phyloP scores from a whole-genome alignment of 2,113 vertebrate species.

The Gnathonemus echidnorhynchus region DNA sequence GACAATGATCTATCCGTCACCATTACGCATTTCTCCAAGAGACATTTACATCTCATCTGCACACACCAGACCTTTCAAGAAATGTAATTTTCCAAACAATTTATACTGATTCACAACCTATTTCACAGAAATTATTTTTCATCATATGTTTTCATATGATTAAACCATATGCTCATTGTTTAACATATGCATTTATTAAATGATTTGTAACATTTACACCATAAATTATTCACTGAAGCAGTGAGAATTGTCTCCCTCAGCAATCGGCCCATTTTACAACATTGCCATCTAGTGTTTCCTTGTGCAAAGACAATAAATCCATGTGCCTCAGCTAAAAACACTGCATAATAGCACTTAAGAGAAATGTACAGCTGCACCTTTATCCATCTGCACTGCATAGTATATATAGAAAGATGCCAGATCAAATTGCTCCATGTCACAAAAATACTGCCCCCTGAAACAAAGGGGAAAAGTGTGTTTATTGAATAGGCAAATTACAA shows the following conservation, averaged over 20 bases:
- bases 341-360: neutral
- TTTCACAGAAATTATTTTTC: neutral
- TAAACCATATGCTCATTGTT: neutral
- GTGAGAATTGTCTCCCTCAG: neutral
- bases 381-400: slow-evolving; percentile 60
- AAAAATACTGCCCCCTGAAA: slow-evolving; percentile 64
- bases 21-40: neutral
- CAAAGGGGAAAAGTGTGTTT: neutral
- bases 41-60: neutral
- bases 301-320: neutral
- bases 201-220: neutral
- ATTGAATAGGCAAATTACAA: neutral
- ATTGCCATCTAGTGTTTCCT: slow-evolving; percentile 13
- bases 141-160: neutral
- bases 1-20: neutral
- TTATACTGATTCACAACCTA: neutral
- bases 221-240: neutral
- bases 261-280: neutral
- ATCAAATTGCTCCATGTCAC: slow-evolving; percentile 56
- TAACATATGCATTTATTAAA: neutral
- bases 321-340: neutral
- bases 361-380: slow-evolving; percentile 47
- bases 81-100: neutral
- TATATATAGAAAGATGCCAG: slow-evolving; percentile 63
- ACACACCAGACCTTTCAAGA: neutral